phyloP scores from a whole-genome alignment of 2,888 invertebrate genomes.

The Drosophila kuntzei region DNA sequence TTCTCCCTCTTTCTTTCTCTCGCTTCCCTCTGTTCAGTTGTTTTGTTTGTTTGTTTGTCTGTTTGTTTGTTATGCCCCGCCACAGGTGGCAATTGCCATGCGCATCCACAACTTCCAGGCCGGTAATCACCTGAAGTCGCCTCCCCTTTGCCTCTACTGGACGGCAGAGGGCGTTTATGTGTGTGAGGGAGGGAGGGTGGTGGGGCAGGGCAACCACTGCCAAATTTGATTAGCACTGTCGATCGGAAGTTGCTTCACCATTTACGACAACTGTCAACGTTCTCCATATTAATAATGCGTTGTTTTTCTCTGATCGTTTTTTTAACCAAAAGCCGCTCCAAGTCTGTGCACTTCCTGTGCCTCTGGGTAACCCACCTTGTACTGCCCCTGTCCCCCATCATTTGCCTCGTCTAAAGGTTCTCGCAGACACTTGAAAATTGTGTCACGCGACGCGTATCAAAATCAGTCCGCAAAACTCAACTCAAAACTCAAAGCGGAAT shows the following conservation, averaged over 20 bases:
- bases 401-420: not conserved
- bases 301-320: conserved; percentile 10
- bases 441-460: conserved; percentile 70
- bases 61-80: conserved; percentile 33
- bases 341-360: conserved; percentile 65
- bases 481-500: conserved; percentile 25
- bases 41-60: conserved; percentile 21
- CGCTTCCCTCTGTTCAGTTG: not conserved
- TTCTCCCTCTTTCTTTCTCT: not conserved
- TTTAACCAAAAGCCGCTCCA: conserved; percentile 41
- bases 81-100: conserved; percentile 75
- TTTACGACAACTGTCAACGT: conserved; percentile 72
- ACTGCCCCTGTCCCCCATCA: not conserved
- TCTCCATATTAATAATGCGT: conserved; percentile 72
- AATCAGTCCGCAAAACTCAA: conserved; percentile 49
- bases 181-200: not conserved
- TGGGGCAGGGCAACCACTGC: conserved; percentile 23
- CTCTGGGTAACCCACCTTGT: conserved; percentile 4
- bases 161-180: not conserved
- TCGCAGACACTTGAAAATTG: conserved; percentile 58
- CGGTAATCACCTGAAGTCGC: conserved; percentile 40
- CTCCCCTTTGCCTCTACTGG: not conserved
- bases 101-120: conserved; percentile 52
- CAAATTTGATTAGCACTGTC: conserved; percentile 57
- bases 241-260: conserved; percentile 72